Evolutionary conservation across 2,888 invertebrate species (phyloP), one percentile per base, ranked within the genome.

Genomic region (Sphaerophoria taeniata): DNA sequence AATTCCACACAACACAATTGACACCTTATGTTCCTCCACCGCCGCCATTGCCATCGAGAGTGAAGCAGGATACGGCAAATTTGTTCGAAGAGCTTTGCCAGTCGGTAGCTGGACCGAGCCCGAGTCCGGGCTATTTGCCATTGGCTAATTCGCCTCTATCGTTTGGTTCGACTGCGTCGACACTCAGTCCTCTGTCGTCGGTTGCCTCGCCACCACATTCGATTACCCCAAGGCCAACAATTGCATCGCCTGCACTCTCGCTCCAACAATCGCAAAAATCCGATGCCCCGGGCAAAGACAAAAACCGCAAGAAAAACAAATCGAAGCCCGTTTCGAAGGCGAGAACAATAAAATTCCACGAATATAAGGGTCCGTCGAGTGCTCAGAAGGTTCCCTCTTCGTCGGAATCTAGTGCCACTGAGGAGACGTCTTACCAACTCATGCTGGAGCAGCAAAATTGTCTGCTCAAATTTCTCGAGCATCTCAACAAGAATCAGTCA

Each of bases 331-430:
- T 95, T 75, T 95, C 96, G 0, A 97, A 97, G 92, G 94, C 96
- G 24, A 94, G 97, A 88, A 96, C 97, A 73, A 98, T 99, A 89
- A 99, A 99, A 93, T 99, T 99, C 92, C 98, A 99, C 92, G 99
- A 99, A 92, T 97, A 98, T 92, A 97, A 97, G 93, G 98, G 98
- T 47, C 98, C 98, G 36, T 98, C 98, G 87, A 97, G 95, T 92
- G 91, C 91, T 6, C 96, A 97, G 88, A 94, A 94, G 67, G 93
- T 94, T 55, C 93, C 94, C 4, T 91, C 91, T 61, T 93, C 94
- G 24, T 94, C 94, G 11, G 93, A 93, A 11, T 91, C 90, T 84
- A 72, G 88, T 36, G 89, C 89, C 63, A 88, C 90, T 33, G 92
- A 91, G 72, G 98, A 98, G 92, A 97, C 97, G 6, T 97, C 97